Percentiles rank a stretch among this genome's conserved stretches.
These are phyloP conservation scores for Holocentrus rufus DNA, from an alignment of 2,797 vertebrate genomes.

Conservation along the genomic window DNA sequence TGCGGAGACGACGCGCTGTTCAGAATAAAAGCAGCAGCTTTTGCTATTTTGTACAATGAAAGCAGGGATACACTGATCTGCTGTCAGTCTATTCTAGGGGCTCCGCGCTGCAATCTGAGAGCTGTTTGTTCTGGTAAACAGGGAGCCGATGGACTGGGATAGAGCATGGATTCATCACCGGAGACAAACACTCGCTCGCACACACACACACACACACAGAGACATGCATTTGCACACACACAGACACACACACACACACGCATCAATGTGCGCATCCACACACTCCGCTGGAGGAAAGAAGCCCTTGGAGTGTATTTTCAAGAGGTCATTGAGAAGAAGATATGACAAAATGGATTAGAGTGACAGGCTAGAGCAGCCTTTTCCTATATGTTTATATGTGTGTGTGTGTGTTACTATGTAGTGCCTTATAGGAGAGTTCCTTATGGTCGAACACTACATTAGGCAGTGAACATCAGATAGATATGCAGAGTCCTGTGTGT, in stretches of 20 bases:
- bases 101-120: constrained; percentile 43
- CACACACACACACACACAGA: background rate
- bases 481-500: constrained; percentile 58
- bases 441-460: constrained; percentile 57
- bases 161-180: constrained; percentile 32
- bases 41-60: constrained; percentile 40
- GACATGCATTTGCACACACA: background rate
- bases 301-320: constrained; percentile 70
- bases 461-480: constrained; percentile 66
- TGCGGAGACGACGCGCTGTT: constrained; percentile 19
- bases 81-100: constrained; percentile 53
- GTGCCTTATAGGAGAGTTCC: constrained; percentile 41
- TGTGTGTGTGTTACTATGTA: constrained; percentile 43
- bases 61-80: constrained; percentile 51
- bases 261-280: constrained; percentile 19
- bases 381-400: constrained; percentile 54
- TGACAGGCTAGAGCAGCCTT: constrained; percentile 46
- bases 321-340: constrained; percentile 69
- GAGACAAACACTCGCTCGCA: constrained; percentile 15
- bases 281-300: constrained; percentile 71
- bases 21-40: constrained; percentile 51
- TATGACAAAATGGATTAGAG: constrained; percentile 61
- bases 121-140: constrained; percentile 47
- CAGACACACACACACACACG: constrained; percentile 26
- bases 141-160: constrained; percentile 52